These are phyloP conservation scores for Zosterops pallidus DNA, from an alignment of 2,113 vertebrate genomes.

Conservation along the genomic window DNA sequence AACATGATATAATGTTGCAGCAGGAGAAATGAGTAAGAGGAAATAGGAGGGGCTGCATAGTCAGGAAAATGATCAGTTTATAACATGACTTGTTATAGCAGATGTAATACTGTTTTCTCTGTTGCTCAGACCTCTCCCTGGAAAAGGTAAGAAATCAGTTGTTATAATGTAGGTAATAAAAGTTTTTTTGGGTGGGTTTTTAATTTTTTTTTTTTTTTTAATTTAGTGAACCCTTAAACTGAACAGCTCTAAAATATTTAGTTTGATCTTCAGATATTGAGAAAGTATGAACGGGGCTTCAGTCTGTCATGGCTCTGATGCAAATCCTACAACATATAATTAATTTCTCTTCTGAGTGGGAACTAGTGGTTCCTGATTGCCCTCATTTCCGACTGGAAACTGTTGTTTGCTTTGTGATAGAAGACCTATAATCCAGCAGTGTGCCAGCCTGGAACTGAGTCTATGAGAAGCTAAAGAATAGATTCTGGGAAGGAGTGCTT, in stretches of 20 bases:
- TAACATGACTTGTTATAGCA: neutral
- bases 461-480: neutral
- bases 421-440: neutral
- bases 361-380: neutral
- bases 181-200: neutral
- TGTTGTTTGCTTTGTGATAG: neutral
- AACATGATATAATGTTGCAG: neutral
- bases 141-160: neutral
- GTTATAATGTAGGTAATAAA: neutral
- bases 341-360: neutral
- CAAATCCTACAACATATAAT: neutral
- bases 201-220: neutral
- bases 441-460: neutral
- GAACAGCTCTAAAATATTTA: neutral
- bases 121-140: neutral
- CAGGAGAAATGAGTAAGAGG: constrained; percentile 41
- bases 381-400: neutral
- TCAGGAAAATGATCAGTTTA: constrained; percentile 7
- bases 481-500: neutral
- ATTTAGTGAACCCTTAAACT: neutral
- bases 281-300: neutral
- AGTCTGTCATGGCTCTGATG: neutral
- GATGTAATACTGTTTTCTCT: neutral
- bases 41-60: neutral
- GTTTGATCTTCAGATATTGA: neutral